Base-by-base conservation (phyloP, 2,888 invertebrate genomes). In the Empis stercorea region DNA sequence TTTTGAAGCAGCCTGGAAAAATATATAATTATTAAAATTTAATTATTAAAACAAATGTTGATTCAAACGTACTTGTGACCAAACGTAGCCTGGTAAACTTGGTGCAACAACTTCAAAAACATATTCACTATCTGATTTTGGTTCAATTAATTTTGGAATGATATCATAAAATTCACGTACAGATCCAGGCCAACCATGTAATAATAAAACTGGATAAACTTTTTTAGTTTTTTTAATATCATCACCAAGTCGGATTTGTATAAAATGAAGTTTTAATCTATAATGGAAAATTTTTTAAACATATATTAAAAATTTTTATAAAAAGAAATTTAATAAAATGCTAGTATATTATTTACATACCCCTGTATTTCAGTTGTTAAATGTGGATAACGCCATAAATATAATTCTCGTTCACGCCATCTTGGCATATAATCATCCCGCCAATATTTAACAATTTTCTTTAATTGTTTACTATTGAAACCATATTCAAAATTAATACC, bases 141-240 rank as follows among this genome's bases (percentile, higher is more conserved):
- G 73, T 0, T 69, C 71, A 0, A 74, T 80, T 32, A 87, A 62
- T 48, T 77, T 57, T 0, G 86, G 85, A 46, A 87, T 79, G 15
- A 85, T 64, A 46, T 82, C 81, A 59, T 84, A 82, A 64, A 87
- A 89, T 64, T 91, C 88, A 5, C 81, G 74, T 2, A 89, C 66
- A 0, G 85, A 84, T 3, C 88, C 86, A 0, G 91, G 92, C 91
- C 91, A 91, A 16, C 91, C 88, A 55, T 91, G 89, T 14, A 85
- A 62, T 41, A 92, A 48, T 4, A 91, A 62, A 10, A 92, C 53
- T 0, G 89, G 87, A 1, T 81, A 54, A 3, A 79, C 72, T 54
- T 68, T 68, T 32, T 71, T 61, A 51, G 68, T 64, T 53, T 71
- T 68, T 30, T 61, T 57, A 47, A 65, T 38, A 59, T 58, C 51